These are phyloP conservation scores for Cactoblastis cactorum DNA, from an alignment of 2,888 invertebrate species.

Conservation along the genomic window DNA sequence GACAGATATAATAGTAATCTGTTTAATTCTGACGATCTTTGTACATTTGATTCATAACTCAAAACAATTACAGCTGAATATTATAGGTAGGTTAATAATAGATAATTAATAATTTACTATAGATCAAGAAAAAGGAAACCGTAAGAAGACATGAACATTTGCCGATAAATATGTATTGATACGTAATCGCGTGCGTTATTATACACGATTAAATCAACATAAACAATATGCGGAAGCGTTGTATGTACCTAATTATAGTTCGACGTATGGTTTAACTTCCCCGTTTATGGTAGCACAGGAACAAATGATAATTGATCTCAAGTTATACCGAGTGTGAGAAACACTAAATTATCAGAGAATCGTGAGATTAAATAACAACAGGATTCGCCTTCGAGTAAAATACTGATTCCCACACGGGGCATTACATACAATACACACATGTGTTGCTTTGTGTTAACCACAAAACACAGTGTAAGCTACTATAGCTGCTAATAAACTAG, in stretches of 20 bases:
- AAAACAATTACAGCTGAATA: too few relatives aligned
- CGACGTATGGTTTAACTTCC: conserved; percentile 34
- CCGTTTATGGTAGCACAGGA: conserved; percentile 36
- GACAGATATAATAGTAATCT: too few relatives aligned
- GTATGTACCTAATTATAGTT: conserved; percentile 23
- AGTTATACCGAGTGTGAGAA: conserved; percentile 59
- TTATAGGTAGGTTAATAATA: too few relatives aligned
- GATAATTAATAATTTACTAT: too few relatives aligned
- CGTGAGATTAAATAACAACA: conserved; percentile 63
- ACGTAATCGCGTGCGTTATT: conserved; percentile 6
- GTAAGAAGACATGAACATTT: not conserved
- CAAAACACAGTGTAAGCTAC: conserved; percentile 58
- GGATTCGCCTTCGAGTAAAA: conserved; percentile 46
- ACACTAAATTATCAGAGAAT: conserved; percentile 46
- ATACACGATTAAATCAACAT: conserved; percentile 12
- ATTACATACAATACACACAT: conserved; percentile 30
- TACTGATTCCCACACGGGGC: conserved; percentile 59
- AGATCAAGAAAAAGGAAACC: not conserved
- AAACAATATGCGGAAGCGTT: conserved; percentile 19
- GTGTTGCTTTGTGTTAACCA: conserved; percentile 62
- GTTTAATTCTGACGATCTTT: too few relatives aligned
- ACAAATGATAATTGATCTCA: conserved; percentile 56
- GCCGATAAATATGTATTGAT: not conserved
- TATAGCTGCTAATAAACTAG: conserved; percentile 66
- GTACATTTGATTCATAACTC: too few relatives aligned